Evolutionary conservation across 2,113 vertebrate species (phyloP).

Genomic region (Tauraco erythrolophus): DNA sequence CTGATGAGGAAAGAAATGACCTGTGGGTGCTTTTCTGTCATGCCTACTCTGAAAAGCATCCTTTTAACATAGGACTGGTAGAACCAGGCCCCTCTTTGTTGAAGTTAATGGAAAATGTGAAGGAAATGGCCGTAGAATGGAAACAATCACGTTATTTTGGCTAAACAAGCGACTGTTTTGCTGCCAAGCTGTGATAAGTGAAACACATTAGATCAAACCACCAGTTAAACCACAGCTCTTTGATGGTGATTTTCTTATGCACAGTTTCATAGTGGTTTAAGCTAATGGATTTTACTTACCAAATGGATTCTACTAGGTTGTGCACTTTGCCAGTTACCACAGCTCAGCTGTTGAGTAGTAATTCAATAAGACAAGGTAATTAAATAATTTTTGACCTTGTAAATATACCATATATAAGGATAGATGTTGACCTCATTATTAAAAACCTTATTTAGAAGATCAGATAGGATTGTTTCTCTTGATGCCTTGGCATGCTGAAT

Average conservation of each 20-base stretch:
- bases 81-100: background rate
- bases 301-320: background rate
- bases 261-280: conserved; percentile 32
- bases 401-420: background rate
- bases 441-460: conserved; percentile 5
- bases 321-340: conserved; percentile 14
- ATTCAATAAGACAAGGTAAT: conserved; percentile 30
- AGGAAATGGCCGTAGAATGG: background rate
- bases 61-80: background rate
- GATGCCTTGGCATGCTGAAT: background rate
- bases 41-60: background rate
- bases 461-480: background rate
- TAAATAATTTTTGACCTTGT: conserved; percentile 43
- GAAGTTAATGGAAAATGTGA: conserved; percentile 36
- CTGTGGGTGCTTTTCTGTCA: background rate
- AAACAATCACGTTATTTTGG: conserved; percentile 20
- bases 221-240: conserved; percentile 40
- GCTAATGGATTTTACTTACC: conserved; percentile 58
- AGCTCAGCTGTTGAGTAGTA: background rate
- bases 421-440: background rate
- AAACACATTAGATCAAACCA: conserved; percentile 46
- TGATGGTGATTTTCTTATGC: conserved; percentile 16
- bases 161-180: background rate
- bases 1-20: background rate
- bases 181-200: conserved; percentile 14